phyloP scores from a whole-genome alignment of 2,888 invertebrate genomes.

The Seira musarum region DNA sequence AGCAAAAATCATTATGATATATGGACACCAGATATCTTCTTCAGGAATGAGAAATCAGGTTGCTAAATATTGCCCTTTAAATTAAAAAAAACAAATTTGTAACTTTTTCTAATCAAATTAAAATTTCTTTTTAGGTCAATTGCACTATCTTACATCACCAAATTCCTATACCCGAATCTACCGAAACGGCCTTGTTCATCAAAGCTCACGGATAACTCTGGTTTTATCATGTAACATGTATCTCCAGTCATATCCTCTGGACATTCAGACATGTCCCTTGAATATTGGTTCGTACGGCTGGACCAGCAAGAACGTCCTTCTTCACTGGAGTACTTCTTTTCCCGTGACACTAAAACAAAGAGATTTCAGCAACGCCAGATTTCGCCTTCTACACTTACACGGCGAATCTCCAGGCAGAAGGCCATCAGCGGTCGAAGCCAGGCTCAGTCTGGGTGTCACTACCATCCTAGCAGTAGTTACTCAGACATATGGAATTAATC shows the following conservation, averaged over 20 bases:
- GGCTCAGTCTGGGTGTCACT: conserved; percentile 72
- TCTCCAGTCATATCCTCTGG: conserved; percentile 25
- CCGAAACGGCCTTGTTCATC: conserved; percentile 40
- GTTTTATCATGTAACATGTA: conserved; percentile 50
- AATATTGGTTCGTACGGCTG: conserved; percentile 33
- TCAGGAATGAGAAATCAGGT: conserved; percentile 65
- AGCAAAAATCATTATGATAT: background rate
- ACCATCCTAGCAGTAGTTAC: conserved; percentile 75
- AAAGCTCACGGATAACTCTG: conserved; percentile 50
- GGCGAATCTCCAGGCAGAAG: too few species aligned
- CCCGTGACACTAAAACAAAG: background rate
- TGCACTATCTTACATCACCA: conserved; percentile 47
- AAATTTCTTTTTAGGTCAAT: background rate
- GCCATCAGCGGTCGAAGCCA: too few species aligned
- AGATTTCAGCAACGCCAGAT: too few species aligned
- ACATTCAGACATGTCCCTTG: conserved; percentile 29
- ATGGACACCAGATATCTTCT: conserved; percentile 68
- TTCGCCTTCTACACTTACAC: too few species aligned
- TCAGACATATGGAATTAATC: conserved; percentile 73
- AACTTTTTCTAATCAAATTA: too few species aligned
- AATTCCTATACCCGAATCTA: conserved; percentile 47
- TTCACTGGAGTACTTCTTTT: background rate
- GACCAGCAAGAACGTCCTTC: background rate
- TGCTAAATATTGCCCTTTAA: background rate
- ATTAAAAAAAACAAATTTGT: too few species aligned